Evolutionary conservation across 2,113 vertebrate genomes (phyloP), one percentile per base, ranked within the genome.

Genomic region (Anolis sagrei): DNA sequence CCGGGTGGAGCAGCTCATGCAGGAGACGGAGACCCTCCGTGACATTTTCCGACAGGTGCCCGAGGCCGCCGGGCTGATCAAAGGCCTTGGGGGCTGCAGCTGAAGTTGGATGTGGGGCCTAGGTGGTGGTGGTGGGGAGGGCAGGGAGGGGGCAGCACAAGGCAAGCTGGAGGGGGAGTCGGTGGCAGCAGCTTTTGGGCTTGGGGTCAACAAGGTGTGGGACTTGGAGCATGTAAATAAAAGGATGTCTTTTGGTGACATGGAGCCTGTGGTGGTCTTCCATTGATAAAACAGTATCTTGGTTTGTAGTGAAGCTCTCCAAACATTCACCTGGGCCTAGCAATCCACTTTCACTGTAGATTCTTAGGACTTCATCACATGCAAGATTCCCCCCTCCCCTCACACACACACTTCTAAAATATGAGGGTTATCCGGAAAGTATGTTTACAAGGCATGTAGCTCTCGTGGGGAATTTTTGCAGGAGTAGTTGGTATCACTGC

Each of bases 21-120:
- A 97, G 90, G 98, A 98, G 95, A 95, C 98, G 87, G 97, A 98
- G 89, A 97, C 97, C 23, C 96, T 98, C 18, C 96, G 96, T 81
- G 97, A 97, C 92, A 96, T 97, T 92, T 96, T 98, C 91, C 97
- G 97, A 29, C 97, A 98, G 92, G 95, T 97, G 76, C 98, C 97
- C 3, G 95, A 96, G 83, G 95, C 94, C 0, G 93, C 94, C 23
- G 92, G 75, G 78, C 93, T 96, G 34, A 93, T 93, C 86, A 95
- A 96, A 80, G 93, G 93, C 0, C 89, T 95, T 1, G 95, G 94
- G 19, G 88, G 85, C 21, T 96, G 95, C 91, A 93, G 91, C 88
- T 95, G 92, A 86, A 95, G 78, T 39, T 36, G 2, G 19, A 2
- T 1, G 11, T 44, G 29, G 5, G 3, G 9, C 21, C 54, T 4